phyloP scores from a whole-genome alignment of 2,888 invertebrate genomes.

The Dioctria rufipes region DNA sequence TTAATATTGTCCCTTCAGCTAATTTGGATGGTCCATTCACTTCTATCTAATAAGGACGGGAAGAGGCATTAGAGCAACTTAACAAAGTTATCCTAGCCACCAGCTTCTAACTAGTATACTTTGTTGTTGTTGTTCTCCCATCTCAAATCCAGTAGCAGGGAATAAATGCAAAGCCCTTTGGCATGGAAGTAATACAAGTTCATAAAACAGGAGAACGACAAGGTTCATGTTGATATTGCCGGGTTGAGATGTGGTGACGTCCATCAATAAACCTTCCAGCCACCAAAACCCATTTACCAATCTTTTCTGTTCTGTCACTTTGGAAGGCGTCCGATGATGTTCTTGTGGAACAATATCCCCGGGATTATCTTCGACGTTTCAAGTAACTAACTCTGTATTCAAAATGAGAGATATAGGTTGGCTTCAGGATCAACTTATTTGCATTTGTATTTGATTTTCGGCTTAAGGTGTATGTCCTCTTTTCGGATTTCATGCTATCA shows the following conservation, averaged over 20 bases:
- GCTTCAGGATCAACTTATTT: constrained; percentile 32
- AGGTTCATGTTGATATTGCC: constrained; percentile 21
- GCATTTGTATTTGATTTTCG: constrained; percentile 41
- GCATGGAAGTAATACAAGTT: background rate
- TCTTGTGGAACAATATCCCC: constrained; percentile 4
- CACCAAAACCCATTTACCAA: background rate
- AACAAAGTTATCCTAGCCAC: background rate
- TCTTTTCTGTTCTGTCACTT: background rate
- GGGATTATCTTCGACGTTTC: constrained; percentile 4
- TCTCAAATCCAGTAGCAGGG: background rate
- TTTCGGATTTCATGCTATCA: background rate
- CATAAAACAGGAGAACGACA: constrained; percentile 28
- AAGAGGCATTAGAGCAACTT: background rate
- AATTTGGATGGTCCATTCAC: background rate
- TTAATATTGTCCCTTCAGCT: background rate
- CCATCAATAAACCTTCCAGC: constrained; percentile 17
- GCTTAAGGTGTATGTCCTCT: constrained; percentile 14
- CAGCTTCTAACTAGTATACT: background rate
- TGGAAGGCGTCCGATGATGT: background rate
- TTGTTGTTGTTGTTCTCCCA: background rate
- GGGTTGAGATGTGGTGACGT: constrained; percentile 33
- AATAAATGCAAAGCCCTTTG: constrained; percentile 5
- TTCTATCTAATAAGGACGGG: background rate
- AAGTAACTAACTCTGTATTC: background rate
- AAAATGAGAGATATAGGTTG: background rate